Percentiles rank a stretch among this genome's conserved stretches.
phyloP scores from a whole-genome alignment of 2,888 invertebrate species.

The Dysmachus trigonus region DNA sequence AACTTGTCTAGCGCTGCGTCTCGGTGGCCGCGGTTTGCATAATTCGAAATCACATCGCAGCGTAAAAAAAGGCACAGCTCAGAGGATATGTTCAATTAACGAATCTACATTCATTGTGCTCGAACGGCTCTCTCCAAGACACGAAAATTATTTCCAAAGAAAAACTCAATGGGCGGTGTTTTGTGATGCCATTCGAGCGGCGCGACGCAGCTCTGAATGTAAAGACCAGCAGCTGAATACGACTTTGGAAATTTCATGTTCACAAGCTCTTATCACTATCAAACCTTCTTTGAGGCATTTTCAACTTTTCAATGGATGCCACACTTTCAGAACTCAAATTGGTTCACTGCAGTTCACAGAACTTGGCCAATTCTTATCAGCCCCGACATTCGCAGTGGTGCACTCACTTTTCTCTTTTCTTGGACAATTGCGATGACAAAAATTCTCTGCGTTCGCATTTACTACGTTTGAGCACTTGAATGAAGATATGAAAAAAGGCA shows the following conservation, averaged over 20 bases:
- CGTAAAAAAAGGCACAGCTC: conserved; percentile 4
- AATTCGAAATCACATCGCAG: conserved; percentile 16
- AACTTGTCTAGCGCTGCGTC: background rate
- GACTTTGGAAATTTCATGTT: background rate
- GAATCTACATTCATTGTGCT: conserved; percentile 31
- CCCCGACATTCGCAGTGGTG: background rate
- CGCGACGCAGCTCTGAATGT: background rate
- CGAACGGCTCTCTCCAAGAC: background rate
- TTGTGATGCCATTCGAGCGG: background rate
- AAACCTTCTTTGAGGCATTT: background rate
- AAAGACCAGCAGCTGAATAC: conserved; percentile 2
- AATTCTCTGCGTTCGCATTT: background rate
- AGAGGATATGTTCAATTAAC: conserved; percentile 40
- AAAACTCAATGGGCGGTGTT: conserved; percentile 9
- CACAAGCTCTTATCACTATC: conserved; percentile 12
- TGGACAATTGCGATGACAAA: conserved; percentile 13
- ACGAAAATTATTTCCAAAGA: conserved; percentile 21
- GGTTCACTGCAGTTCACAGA: background rate
- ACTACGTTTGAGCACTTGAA: background rate
- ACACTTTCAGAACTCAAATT: conserved; percentile 3
- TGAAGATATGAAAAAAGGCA: background rate
- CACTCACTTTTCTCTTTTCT: background rate
- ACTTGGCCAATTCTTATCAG: background rate
- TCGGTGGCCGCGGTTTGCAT: background rate
- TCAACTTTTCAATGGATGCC: background rate